Conservation (phyloP, 2,888 invertebrate genomes). For the Acronicta aceris region DNA sequence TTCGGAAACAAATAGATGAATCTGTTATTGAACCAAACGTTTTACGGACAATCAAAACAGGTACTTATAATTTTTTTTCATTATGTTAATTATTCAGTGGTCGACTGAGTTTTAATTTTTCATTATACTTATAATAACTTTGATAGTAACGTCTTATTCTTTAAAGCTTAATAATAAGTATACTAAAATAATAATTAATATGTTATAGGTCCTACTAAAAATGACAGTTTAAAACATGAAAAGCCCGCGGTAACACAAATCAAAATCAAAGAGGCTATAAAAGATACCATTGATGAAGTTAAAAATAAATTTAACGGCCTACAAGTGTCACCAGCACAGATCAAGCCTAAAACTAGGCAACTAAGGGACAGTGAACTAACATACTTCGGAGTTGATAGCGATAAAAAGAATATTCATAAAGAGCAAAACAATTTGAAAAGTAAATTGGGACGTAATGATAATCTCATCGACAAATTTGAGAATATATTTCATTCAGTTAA, state of each 20-base stretch:
- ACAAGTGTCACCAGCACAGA: constrained; percentile 69
- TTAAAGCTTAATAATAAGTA: not conserved
- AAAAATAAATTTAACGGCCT: constrained; percentile 65
- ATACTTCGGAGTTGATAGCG: constrained; percentile 86
- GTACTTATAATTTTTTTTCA: constrained; percentile 58
- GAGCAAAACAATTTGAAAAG: constrained; percentile 42
- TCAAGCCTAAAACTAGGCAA: constrained; percentile 80
- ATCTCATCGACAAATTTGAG: constrained; percentile 53
- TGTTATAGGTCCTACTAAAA: constrained; percentile 60
- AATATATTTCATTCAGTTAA: constrained; percentile 81
- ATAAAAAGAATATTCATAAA: constrained; percentile 45
- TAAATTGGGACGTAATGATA: constrained; percentile 56
- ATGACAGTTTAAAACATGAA: constrained; percentile 46
- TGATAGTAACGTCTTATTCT: not conserved
- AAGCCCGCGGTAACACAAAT: constrained; percentile 44
- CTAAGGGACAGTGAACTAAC: constrained; percentile 90
- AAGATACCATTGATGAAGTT: constrained; percentile 47
- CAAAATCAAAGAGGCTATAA: constrained; percentile 34
- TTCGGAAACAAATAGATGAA: constrained; percentile 59
- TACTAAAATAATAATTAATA: constrained; percentile 5
- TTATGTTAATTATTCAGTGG: not conserved
- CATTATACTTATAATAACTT: too few relatives aligned
- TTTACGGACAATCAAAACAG: constrained; percentile 73
- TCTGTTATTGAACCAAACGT: constrained; percentile 58
- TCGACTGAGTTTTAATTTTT: not conserved